A percentile compares a stretch with the other conserved stretches of the same genome.
phyloP scores from a whole-genome alignment of 2,888 invertebrate genomes.

The Prosapia bicincta region DNA sequence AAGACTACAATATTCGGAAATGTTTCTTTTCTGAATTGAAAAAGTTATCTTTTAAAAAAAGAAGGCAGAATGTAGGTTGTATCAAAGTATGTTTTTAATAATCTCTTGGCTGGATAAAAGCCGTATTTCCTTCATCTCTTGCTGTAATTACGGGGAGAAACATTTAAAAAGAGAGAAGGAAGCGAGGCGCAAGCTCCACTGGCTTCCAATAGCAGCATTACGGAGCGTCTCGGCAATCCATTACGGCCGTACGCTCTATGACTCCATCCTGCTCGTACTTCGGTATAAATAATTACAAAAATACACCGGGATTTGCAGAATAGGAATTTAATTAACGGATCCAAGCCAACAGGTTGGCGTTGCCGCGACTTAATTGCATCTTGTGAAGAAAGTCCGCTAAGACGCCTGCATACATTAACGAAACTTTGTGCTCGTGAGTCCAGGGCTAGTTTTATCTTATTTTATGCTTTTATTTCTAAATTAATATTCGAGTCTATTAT shows the following conservation, averaged over 20 bases:
- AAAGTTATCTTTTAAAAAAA: not conserved
- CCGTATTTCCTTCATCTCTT: conserved; percentile 6
- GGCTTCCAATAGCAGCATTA: conserved; percentile 15
- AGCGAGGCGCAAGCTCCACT: conserved; percentile 7
- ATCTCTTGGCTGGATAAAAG: conserved; percentile 7
- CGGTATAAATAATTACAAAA: not conserved
- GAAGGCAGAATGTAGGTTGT: not conserved
- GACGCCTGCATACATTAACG: too few relatives aligned
- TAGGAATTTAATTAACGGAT: too few relatives aligned
- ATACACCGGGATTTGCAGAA: not conserved
- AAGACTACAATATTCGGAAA: not conserved
- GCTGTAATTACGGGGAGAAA: conserved; percentile 21
- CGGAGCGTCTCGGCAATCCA: conserved; percentile 8
- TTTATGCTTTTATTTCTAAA: too few relatives aligned
- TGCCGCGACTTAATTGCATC: too few relatives aligned
- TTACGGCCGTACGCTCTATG: conserved; percentile 1
- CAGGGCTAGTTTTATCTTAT: too few relatives aligned
- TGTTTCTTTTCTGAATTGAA: not conserved
- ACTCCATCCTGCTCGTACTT: not conserved
- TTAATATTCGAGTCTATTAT: too few relatives aligned
- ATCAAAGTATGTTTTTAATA: conserved; percentile 13
- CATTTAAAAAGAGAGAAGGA: conserved; percentile 23
- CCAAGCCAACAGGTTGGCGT: too few relatives aligned
- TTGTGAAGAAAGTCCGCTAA: too few relatives aligned
- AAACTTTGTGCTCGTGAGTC: too few relatives aligned